Conservation (phyloP, 1,140 invertebrate genomes). For the Andricus grossulariae region DNA sequence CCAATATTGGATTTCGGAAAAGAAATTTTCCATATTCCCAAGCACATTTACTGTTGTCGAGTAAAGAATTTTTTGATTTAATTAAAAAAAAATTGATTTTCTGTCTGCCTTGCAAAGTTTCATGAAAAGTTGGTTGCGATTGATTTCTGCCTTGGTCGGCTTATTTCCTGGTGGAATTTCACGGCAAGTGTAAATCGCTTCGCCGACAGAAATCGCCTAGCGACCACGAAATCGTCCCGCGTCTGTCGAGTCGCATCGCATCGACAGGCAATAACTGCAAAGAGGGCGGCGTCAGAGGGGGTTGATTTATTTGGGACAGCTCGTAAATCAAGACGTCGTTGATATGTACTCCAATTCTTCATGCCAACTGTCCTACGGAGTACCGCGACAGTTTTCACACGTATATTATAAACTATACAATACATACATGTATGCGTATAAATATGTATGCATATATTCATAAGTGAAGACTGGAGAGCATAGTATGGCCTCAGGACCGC, state of each 20-base stretch:
- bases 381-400: slow-evolving; percentile 36
- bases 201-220: slow-evolving; percentile 32
- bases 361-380: slow-evolving; percentile 42
- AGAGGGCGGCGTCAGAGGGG: slow-evolving; percentile 35
- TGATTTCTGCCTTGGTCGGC: neutral
- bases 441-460: too few relatives aligned
- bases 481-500: too few relatives aligned
- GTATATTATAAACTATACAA: neutral
- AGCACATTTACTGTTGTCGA: too few relatives aligned
- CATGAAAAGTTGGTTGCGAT: too few relatives aligned
- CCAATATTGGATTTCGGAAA: too few relatives aligned
- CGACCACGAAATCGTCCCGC: slow-evolving; percentile 31
- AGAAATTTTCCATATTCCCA: too few relatives aligned
- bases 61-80: too few relatives aligned
- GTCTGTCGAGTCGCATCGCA: slow-evolving; percentile 35
- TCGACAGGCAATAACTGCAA: slow-evolving; percentile 51
- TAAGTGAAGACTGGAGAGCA: neutral
- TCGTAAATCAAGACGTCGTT: slow-evolving; percentile 53
- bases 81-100: too few relatives aligned
- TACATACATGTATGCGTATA: neutral
- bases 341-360: slow-evolving; percentile 44
- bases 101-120: too few relatives aligned
- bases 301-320: slow-evolving; percentile 53
- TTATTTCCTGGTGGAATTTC: neutral
- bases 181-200: slow-evolving; percentile 37